phyloP scores from a whole-genome alignment of 2,888 invertebrate genomes.

The Stegophylla sp. region DNA sequence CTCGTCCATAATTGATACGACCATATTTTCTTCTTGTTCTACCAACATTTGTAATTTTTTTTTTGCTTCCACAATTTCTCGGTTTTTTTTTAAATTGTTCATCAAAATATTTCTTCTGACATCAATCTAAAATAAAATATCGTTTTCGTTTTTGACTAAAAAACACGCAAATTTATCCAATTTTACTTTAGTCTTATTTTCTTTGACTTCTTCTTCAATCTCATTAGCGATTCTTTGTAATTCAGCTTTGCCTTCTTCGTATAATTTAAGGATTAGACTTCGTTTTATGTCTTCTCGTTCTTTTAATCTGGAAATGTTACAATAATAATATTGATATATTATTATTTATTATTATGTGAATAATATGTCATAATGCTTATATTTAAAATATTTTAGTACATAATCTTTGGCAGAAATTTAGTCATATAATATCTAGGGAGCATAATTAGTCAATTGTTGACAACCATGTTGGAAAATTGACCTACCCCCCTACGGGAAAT shows the following conservation, averaged over 20 bases:
- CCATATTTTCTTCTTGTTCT: slow-evolving; percentile 66
- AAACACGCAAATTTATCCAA: neutral
- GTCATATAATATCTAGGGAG: neutral
- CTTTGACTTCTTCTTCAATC: slow-evolving; percentile 1
- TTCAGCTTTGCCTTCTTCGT: slow-evolving; percentile 30
- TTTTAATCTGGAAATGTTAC: slow-evolving; percentile 17
- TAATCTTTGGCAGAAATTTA: neutral
- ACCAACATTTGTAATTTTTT: slow-evolving; percentile 64
- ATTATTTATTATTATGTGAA: neutral
- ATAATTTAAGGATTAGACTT: neutral
- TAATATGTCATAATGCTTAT: too few relatives aligned
- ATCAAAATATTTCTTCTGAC: slow-evolving; percentile 40
- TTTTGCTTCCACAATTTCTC: slow-evolving; percentile 62
- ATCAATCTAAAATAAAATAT: neutral
- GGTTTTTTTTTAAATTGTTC: slow-evolving; percentile 60
- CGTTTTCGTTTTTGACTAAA: neutral
- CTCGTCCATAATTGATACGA: slow-evolving; percentile 66
- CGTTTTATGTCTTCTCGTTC: slow-evolving; percentile 5
- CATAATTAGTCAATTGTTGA: neutral
- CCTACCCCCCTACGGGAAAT: too few relatives aligned
- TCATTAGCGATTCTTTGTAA: slow-evolving; percentile 28
- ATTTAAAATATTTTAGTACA: neutral
- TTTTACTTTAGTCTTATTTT: slow-evolving; percentile 16
- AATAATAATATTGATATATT: neutral
- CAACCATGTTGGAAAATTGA: too few relatives aligned